phyloP scores from a whole-genome alignment of 2,113 vertebrate species.

The Perccottus glenii region DNA sequence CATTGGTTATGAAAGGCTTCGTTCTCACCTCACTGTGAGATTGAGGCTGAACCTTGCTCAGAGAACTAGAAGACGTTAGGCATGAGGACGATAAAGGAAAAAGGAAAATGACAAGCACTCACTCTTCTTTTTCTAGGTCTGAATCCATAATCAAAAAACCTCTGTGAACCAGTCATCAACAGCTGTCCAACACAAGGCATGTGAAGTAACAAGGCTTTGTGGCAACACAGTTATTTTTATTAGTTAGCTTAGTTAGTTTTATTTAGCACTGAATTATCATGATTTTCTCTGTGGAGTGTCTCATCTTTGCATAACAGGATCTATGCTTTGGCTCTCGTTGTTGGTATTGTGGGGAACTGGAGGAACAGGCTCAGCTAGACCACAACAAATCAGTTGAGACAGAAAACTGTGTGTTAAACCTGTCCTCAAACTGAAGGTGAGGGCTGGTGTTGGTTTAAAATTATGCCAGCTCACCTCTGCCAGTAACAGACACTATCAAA shows the following conservation, averaged over 20 bases:
- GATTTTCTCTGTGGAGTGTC: neutral
- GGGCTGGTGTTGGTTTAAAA: neutral
- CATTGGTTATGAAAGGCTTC: conserved; percentile 30
- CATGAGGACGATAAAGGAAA: conserved; percentile 15
- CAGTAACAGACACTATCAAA: neutral
- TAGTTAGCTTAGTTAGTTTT: no score
- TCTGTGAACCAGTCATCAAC: conserved; percentile 32
- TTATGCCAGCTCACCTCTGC: neutral
- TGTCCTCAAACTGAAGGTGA: neutral
- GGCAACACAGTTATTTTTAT: no score
- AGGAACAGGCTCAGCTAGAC: conserved; percentile 23
- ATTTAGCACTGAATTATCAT: no score
- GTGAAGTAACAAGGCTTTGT: no score
- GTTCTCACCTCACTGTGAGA: conserved; percentile 47
- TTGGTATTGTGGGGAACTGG: conserved; percentile 7
- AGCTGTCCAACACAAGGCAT: neutral
- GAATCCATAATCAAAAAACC: conserved; percentile 15
- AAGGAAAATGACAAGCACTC: conserved; percentile 26
- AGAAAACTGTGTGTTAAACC: neutral
- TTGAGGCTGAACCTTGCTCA: conserved; percentile 31
- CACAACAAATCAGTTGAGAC: neutral
- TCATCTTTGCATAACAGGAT: conserved; percentile 8
- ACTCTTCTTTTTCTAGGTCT: conserved; percentile 8
- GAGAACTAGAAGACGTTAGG: conserved; percentile 12
- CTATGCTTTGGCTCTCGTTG: conserved; percentile 18